phyloP scores from a whole-genome alignment of 2,113 vertebrate genomes.

The Pipa parva region DNA sequence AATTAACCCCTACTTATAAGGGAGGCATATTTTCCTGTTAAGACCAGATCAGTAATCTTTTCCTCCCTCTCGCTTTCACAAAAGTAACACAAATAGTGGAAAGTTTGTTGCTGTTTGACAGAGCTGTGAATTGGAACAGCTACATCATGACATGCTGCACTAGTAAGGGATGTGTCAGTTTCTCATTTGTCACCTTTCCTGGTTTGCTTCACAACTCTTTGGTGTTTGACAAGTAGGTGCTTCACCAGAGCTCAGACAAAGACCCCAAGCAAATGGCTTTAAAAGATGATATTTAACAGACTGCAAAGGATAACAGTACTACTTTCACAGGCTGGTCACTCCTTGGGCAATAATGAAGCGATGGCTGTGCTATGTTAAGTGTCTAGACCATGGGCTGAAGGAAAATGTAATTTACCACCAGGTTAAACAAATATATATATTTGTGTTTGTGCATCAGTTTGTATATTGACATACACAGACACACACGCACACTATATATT shows the following conservation, averaged over 20 bases:
- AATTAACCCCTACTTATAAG: too few relatives aligned
- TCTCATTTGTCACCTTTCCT: neutral
- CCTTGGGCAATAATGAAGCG: neutral
- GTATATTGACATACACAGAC: too few relatives aligned
- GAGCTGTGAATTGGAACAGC: too few relatives aligned
- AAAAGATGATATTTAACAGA: slow-evolving; percentile 11
- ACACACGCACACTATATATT: too few relatives aligned
- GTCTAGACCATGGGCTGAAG: too few relatives aligned
- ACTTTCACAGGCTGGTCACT: neutral
- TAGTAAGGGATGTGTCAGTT: slow-evolving; percentile 6
- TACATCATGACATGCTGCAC: neutral
- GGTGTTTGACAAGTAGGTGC: slow-evolving; percentile 8
- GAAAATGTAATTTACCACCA: too few relatives aligned
- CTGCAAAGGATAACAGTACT: neutral
- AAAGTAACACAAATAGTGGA: neutral
- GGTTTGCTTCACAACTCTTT: slow-evolving; percentile 2
- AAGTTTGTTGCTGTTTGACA: neutral
- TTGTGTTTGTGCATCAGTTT: too few relatives aligned
- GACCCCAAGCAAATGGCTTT: neutral
- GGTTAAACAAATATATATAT: too few relatives aligned
- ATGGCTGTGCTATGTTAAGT: neutral
- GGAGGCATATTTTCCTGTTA: too few relatives aligned
- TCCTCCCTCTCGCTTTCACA: too few relatives aligned
- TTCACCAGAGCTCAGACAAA: neutral
- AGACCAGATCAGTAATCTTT: too few relatives aligned